phyloP scores from a whole-genome alignment of 2,888 invertebrate species.

The Pristionchus maxplancki region DNA sequence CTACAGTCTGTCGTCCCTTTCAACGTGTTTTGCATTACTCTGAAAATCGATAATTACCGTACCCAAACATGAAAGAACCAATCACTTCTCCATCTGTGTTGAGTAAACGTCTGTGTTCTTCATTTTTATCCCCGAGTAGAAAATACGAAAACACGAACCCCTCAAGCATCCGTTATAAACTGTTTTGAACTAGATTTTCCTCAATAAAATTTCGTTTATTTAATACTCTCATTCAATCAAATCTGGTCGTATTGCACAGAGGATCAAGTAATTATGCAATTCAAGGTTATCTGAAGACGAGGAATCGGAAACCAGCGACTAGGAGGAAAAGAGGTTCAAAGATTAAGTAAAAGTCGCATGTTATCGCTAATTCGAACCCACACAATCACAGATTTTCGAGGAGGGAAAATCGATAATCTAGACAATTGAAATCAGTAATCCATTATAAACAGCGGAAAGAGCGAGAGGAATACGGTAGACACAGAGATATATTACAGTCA shows the following conservation, averaged over 20 bases:
- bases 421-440: neutral
- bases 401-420: conserved; percentile 6
- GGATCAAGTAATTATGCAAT: neutral
- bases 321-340: neutral
- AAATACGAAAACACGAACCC: neutral
- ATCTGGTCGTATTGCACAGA: conserved; percentile 35
- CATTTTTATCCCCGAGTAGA: neutral
- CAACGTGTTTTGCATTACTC: neutral
- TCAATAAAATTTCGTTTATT: neutral
- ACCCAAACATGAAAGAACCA: neutral
- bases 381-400: conserved; percentile 12
- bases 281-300: neutral
- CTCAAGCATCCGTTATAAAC: neutral
- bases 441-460: neutral
- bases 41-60: neutral
- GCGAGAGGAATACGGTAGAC: conserved; percentile 21
- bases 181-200: neutral
- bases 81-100: neutral
- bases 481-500: neutral
- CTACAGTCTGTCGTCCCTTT: neutral
- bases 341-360: conserved; percentile 26
- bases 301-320: neutral
- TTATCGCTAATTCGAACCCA: conserved; percentile 4
- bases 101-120: neutral
- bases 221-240: conserved; percentile 23